Percentiles rank a stretch among this genome's conserved stretches.
Evolutionary conservation across 1,140 invertebrate species (phyloP).

Genomic region (Ips typographus): DNA sequence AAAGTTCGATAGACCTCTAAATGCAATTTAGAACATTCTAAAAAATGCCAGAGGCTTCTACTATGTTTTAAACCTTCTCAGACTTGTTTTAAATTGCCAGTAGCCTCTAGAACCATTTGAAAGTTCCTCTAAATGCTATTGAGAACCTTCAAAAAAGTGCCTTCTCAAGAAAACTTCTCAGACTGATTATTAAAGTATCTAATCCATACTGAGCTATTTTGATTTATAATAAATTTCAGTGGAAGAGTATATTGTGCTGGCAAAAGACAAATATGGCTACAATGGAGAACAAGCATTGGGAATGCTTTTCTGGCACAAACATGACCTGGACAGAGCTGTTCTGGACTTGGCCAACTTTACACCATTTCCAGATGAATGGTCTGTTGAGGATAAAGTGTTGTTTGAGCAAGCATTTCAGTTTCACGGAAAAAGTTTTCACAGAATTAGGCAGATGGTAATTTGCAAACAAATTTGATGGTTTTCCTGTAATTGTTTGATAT

Average conservation of each 20-base stretch:
- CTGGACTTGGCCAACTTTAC: constrained; percentile 95
- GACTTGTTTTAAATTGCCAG: no score
- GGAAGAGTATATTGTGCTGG: constrained; percentile 91
- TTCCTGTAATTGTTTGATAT: background rate
- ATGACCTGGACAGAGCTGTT: constrained; percentile 89
- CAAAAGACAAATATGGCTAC: constrained; percentile 98
- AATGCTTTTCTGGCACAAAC: constrained; percentile 98
- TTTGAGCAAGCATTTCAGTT: constrained; percentile 99
- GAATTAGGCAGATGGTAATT: constrained; percentile 94
- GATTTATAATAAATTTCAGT: constrained; percentile 58
- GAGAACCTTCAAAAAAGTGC: no score
- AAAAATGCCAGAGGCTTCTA: no score
- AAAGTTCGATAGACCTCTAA: no score
- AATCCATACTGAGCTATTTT: background rate
- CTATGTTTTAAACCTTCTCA: no score
- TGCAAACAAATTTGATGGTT: background rate
- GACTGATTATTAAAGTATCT: background rate
- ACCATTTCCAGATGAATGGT: constrained; percentile 98
- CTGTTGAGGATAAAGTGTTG: constrained; percentile 95
- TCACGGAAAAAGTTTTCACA: constrained; percentile 96
- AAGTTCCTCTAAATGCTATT: no score
- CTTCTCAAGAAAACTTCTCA: no score
- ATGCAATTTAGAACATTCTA: no score
- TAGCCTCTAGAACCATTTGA: no score
- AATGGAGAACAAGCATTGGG: constrained; percentile 96